Evolutionary conservation across 2,888 invertebrate species (phyloP), one percentile per base, ranked within the genome.

Genomic region (Neria commutata): DNA sequence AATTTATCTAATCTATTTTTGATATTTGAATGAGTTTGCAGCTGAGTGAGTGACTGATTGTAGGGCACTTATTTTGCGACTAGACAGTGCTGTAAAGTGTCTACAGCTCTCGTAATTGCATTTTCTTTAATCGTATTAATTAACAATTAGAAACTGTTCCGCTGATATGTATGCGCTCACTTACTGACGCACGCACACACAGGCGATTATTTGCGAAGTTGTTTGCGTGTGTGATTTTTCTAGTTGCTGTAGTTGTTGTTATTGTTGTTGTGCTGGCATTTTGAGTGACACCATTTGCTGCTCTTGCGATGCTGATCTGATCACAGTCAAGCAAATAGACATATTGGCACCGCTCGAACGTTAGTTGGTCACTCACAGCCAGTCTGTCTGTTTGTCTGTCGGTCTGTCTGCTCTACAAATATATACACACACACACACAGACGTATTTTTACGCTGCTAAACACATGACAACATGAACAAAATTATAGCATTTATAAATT

Each of bases 291-390:
- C 11, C 37, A n/a, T 14, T 14, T 37, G 4, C n/a, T 8, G 6
- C 11, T 37, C 16, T 37, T 8, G 6, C 11, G 6, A n/a, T 37
- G 10, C 10, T 37, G 10, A 37, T 8, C n/a, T 8, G 10, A 4
- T 37, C 37, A n/a, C n/a, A n/a, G n/a, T n/a, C n/a, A n/a, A n/a
- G n/a, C 37, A 8, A 37, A 37, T 37, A 37, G 37, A 37, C 37
- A 37, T n/a, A 37, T 37, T 37, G 37, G 37, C 37, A 37, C 37
- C 37, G n/a, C 37, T 14, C 37, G n/a, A 37, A n/a, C n/a, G n/a
- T 37, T 37, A 4, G n/a, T n/a, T n/a, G n/a, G 4, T 37, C 4
- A 4, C 37, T 37, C 6, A 4, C n/a, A 14, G 37, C 37, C 37
- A n/a, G 4, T 14, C 37, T 37, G 14, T 37, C 16, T n/a, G 37